Base-by-base conservation (phyloP, 2,888 invertebrate genomes). In the Lasioglossum calceatum region DNA sequence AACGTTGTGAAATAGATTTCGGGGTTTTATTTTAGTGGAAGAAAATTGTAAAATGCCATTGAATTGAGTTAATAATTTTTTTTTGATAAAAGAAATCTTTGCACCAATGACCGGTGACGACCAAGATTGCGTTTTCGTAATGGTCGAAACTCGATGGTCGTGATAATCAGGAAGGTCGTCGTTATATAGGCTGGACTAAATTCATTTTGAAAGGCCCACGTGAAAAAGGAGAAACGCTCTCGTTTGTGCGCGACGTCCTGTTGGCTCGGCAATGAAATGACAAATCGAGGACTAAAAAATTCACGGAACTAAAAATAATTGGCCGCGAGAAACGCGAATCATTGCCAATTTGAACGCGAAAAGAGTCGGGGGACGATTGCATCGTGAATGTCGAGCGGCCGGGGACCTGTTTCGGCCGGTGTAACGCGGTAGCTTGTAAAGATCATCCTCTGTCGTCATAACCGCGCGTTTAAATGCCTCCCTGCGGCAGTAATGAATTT, bases 401-500 rank as follows among this genome's bases (percentile, higher is more conserved):
- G 39, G 47, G 36, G 80, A 64, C n/a, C 58, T 44, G 27, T 75
- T 77, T 64, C 50, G 5, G 27, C 27, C 32, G 5, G 77, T 54
- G 74, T 87, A 82, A 87, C 71, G 82, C 83, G 70, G 87, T 82
- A 82, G 87, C 87, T 75, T 77, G 82, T 70, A 75, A 80, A 87
- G 87, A 87, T 87, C 61, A 71, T 87, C 87, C 58, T 58, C 64
- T 74, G 79, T 87, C 87, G 87, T 85, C 77, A 82, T 88, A 88
- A 82, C 87, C 47, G 83, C 81, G 71, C 86, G 82, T 88, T 91
- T 85, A 87, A 91, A 88, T 89, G 87, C 75, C 75, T 32, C 27
- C 79, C 90, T 86, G 87, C 88, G 87, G 85, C 86, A 77, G 88
- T 92, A 92, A 92, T 92, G 92, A 92, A 92, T 91, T 91, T 89